Evolutionary conservation across 2,113 vertebrate genomes (phyloP).

Genomic region (Neomonachus schauinslandi): DNA sequence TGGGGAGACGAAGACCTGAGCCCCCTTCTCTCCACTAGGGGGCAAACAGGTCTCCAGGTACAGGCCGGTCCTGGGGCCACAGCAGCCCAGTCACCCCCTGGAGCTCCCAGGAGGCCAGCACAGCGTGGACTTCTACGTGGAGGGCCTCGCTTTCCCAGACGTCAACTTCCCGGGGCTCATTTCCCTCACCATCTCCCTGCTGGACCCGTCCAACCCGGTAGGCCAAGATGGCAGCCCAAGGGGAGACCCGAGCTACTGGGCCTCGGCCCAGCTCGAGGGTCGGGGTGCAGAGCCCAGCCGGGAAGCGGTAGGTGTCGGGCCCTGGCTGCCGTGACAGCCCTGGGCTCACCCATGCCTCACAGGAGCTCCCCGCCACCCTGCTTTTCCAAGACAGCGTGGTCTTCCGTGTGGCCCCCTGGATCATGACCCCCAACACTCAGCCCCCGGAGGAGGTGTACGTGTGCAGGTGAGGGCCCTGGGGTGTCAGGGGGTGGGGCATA

Average conservation of each 20-base stretch:
- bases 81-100: constrained; percentile 85
- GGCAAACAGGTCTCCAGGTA: constrained; percentile 51
- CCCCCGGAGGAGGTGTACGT: constrained; percentile 92
- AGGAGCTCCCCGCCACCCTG: constrained; percentile 83
- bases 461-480: constrained; percentile 86
- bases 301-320: fast-evolving
- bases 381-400: constrained; percentile 93
- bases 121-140: constrained; percentile 89
- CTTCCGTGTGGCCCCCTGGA: constrained; percentile 95
- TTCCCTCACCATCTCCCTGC: constrained; percentile 88
- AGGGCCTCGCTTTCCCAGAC: constrained; percentile 92
- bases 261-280: fast-evolving
- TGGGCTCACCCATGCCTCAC: not conserved
- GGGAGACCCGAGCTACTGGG: not conserved
- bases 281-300: not conserved
- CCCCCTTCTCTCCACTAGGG: not conserved
- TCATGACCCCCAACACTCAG: constrained; percentile 97
- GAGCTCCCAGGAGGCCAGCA: constrained; percentile 75
- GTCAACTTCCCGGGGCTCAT: constrained; percentile 89
- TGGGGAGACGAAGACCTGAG: not conserved
- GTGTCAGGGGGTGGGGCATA: not conserved
- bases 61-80: constrained; percentile 85
- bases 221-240: fast-evolving
- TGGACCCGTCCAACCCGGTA: constrained; percentile 86
- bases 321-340: fast-evolving